Conservation (phyloP, 2,113 vertebrate species). For the Semicossyphus pulcher region DNA sequence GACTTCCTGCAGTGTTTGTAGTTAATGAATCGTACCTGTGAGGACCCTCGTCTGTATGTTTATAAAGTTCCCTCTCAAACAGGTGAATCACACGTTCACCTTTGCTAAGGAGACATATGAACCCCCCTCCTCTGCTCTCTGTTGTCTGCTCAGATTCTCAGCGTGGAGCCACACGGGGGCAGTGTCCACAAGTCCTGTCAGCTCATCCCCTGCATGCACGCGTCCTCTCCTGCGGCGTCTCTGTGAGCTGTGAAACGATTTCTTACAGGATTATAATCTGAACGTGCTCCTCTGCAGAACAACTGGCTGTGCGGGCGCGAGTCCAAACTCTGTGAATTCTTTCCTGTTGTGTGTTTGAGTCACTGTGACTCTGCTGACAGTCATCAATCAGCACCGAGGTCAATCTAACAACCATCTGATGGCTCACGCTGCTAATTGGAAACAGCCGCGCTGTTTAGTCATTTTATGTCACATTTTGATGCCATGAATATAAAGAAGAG, state of each 20-base stretch:
- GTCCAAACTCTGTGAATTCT: constrained; percentile 18
- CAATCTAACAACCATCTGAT: constrained; percentile 81
- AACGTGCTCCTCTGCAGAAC: neutral
- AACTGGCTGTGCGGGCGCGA: neutral
- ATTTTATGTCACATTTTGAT: constrained; percentile 86
- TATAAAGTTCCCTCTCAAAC: neutral
- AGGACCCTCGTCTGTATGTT: too few species aligned
- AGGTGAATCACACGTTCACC: neutral
- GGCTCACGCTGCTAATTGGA: constrained; percentile 85
- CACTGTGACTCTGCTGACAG: constrained; percentile 22
- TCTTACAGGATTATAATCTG: neutral
- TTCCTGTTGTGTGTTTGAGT: constrained; percentile 29
- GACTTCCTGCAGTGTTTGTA: too few species aligned
- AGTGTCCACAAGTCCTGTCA: constrained; percentile 62
- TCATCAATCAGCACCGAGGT: constrained; percentile 23
- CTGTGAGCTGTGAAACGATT: neutral
- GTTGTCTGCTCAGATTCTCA: neutral
- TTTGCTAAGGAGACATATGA: neutral
- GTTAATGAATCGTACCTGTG: too few species aligned
- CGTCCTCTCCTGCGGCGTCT: neutral
- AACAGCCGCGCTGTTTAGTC: constrained; percentile 47
- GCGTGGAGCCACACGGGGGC: constrained; percentile 67
- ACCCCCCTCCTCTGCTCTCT: neutral
- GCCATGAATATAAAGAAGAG: constrained; percentile 75
- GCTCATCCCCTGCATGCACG: neutral